Conservation (phyloP, 2,888 invertebrate species). For the Gerris lacustris region DNA sequence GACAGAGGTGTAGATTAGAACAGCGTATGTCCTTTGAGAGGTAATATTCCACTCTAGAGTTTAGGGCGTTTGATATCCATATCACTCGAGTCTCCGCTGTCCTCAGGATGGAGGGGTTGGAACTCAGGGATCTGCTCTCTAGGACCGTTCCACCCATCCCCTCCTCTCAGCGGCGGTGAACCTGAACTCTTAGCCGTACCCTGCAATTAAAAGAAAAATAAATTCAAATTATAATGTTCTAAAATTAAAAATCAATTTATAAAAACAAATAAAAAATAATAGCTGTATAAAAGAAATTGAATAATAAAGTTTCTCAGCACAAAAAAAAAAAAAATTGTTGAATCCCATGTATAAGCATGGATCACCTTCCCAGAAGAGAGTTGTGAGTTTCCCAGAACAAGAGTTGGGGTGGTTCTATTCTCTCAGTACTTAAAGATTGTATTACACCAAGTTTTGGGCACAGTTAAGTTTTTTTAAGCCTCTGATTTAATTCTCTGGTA, state of each 20-base stretch:
- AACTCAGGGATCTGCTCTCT: conserved; percentile 40
- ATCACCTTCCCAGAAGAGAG: too few species aligned
- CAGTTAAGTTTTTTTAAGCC: too few species aligned
- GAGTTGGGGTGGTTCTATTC: too few species aligned
- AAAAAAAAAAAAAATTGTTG: too few species aligned
- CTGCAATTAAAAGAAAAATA: conserved; percentile 20
- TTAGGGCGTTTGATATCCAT: conserved; percentile 33
- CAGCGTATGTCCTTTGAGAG: too few species aligned
- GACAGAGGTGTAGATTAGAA: too few species aligned
- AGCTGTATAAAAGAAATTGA: background rate
- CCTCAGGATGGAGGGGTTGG: conserved; percentile 37
- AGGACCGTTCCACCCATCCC: conserved; percentile 39
- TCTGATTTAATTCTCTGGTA: too few species aligned
- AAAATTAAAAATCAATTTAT: conserved; percentile 14
- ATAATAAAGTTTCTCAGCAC: too few species aligned
- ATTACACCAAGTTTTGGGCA: too few species aligned
- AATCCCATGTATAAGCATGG: too few species aligned
- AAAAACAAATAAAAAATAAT: background rate
- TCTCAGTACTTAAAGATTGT: too few species aligned
- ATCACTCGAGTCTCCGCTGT: conserved; percentile 32
- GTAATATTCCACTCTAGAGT: conserved; percentile 24
- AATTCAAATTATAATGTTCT: conserved; percentile 3
- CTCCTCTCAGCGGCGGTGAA: conserved; percentile 37
- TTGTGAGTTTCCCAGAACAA: too few species aligned
- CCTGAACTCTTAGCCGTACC: conserved; percentile 35